Base-by-base conservation (phyloP, 2,113 vertebrate species). In the Tachysurus fulvidraco region DNA sequence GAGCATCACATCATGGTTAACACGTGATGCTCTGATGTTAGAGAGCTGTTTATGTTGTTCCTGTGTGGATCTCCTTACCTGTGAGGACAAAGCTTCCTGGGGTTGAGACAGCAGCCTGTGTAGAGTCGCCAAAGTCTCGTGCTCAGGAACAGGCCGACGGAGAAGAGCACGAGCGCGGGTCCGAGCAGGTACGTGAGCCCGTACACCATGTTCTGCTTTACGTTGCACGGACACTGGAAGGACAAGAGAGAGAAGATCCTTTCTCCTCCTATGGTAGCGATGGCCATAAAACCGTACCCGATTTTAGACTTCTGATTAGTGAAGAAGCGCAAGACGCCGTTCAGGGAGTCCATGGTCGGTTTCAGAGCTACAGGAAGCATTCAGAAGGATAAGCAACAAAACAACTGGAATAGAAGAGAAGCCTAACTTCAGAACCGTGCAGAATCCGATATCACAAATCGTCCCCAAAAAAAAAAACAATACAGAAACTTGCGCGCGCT, bases 221-320 rank as follows among this genome's bases (percentile, higher is more conserved):
- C 91, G 92, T 97, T 97, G 92, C 97, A 99, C 16, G 98, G 98
- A 41, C 98, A 99, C 93, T 96, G 95, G 90, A 99, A 99, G 64
- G 97, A 97, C 85, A 98, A 95, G 41, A 98, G 92, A 12, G 97
- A 95, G 90, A 99, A 99, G 81, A 96, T 88, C 0, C 96, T 94
- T 86, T 99, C 97, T 1, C 97, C 94, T 4, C 97, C 97, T 85
- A 97, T 91, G 0, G 97, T 99, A 86, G 97, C 92, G 44, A 98
- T 92, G 7, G 97, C 97, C 97, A 99, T 95, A 80, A 97, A 96
- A 46, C 97, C 97, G 93, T 99, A 98, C 36, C 97, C 97, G 59
- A 98, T 97, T 10, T 96, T 96, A 5, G 96, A 91, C 92, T 96
- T 98, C 93, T 94, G 95, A 83, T 97, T 95, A 67, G 95, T 90